A percentile compares a stretch with the other conserved stretches of the same genome.
Evolutionary conservation across 2,113 vertebrate species (phyloP).

Genomic region (Alaudala cheleensis): DNA sequence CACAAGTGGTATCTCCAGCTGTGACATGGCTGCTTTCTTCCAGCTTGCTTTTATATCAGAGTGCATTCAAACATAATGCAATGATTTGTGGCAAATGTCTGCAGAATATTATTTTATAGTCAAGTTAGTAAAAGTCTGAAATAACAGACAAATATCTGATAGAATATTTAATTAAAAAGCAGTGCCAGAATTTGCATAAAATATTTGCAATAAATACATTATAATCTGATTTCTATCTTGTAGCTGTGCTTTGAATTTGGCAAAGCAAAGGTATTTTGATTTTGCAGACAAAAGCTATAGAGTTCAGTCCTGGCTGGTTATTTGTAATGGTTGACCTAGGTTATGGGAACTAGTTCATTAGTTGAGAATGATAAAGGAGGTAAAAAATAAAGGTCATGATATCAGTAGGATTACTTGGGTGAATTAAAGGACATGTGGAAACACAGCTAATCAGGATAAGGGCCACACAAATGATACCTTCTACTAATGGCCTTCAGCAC

Average conservation of each 20-base stretch:
- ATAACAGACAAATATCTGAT: background rate
- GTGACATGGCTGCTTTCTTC: background rate
- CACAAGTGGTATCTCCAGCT: background rate
- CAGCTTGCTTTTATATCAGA: background rate
- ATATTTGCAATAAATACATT: background rate
- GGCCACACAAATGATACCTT: background rate
- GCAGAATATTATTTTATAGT: background rate
- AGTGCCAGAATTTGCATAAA: background rate
- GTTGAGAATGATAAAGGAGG: background rate
- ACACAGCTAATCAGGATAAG: conserved; percentile 4
- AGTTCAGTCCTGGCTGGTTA: background rate
- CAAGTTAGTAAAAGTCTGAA: background rate
- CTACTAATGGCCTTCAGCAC: background rate
- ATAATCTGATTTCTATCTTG: background rate
- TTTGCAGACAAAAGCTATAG: background rate
- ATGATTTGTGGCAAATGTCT: background rate
- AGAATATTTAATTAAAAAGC: background rate
- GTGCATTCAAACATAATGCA: background rate
- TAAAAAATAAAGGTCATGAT: conserved; percentile 36
- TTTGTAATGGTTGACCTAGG: conserved; percentile 12
- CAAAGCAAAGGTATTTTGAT: background rate
- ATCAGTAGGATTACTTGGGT: conserved; percentile 22
- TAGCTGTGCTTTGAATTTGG: conserved; percentile 7
- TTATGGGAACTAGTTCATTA: conserved; percentile 43
- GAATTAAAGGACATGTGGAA: conserved; percentile 30